A percentile compares a stretch with the other conserved stretches of the same genome.
Conservation (phyloP, 2,797 vertebrate species). For the Acipenser ruthenus region DNA sequence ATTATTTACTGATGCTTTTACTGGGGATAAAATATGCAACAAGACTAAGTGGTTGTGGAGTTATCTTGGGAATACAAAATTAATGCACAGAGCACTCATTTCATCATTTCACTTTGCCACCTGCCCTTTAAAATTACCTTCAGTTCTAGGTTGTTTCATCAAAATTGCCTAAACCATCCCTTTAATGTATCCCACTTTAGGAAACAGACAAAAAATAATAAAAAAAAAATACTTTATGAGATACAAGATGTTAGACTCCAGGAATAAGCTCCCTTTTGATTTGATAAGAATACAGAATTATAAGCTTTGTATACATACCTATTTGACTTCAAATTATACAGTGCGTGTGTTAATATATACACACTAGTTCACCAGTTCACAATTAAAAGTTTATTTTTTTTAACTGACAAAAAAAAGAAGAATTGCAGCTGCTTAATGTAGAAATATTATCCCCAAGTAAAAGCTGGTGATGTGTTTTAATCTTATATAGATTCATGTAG, state of each 20-base stretch:
- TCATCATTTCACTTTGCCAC: constrained; percentile 2
- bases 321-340: too few relatives aligned
- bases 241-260: too few relatives aligned
- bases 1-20: constrained; percentile 44
- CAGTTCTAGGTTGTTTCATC: constrained; percentile 11
- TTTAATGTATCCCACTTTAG: constrained; percentile 8
- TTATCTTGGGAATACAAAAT: constrained; percentile 38
- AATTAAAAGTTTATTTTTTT: too few relatives aligned
- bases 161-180: constrained; percentile 11
- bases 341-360: too few relatives aligned
- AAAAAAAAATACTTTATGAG: neutral
- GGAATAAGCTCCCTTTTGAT: too few relatives aligned
- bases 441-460: too few relatives aligned
- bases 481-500: too few relatives aligned
- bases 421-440: too few relatives aligned
- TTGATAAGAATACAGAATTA: neutral
- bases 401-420: too few relatives aligned
- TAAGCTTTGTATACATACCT: neutral
- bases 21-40: constrained; percentile 33
- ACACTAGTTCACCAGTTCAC: too few relatives aligned
- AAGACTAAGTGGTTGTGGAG: constrained; percentile 25
- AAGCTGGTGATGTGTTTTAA: too few relatives aligned
- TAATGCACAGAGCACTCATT: constrained; percentile 21
- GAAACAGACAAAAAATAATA: neutral
- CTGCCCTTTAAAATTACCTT: constrained; percentile 12